Conservation (phyloP, 2,113 vertebrate genomes). For the Hippocampus barbouri region DNA sequence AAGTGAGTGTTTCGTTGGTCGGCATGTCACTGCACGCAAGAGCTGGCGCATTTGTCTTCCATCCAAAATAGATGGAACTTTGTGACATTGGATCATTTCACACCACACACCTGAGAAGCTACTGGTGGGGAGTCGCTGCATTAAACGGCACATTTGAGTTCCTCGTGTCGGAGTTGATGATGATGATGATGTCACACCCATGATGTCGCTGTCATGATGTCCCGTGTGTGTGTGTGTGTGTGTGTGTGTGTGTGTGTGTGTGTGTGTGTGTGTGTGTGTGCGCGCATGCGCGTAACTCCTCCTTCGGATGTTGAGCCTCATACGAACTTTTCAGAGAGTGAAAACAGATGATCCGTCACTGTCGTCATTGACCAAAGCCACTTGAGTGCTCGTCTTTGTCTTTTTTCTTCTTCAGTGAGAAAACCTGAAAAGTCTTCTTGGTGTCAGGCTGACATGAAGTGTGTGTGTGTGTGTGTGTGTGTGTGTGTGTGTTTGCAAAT, state of each 20-base stretch:
- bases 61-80: too few species aligned
- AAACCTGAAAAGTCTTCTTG: not conserved
- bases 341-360: not conserved
- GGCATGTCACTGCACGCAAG: too few species aligned
- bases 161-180: too few species aligned
- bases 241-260: slow-evolving; percentile 9
- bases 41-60: too few species aligned
- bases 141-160: too few species aligned
- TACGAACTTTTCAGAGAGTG: not conserved
- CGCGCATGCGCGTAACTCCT: not conserved
- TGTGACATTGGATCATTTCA: too few species aligned
- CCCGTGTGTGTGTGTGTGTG: slow-evolving; percentile 2
- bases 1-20: too few species aligned
- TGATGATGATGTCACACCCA: slow-evolving; percentile 39
- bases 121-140: too few species aligned
- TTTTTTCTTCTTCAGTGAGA: not conserved
- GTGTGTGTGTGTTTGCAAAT: not conserved
- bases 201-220: slow-evolving; percentile 47
- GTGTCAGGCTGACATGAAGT: not conserved
- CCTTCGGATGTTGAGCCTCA: not conserved
- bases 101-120: too few species aligned
- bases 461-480: slow-evolving; percentile 10
- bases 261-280: not conserved
- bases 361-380: not conserved
- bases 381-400: not conserved